phyloP scores from a whole-genome alignment of 2,888 invertebrate genomes.

The Melanostoma mellinum region DNA sequence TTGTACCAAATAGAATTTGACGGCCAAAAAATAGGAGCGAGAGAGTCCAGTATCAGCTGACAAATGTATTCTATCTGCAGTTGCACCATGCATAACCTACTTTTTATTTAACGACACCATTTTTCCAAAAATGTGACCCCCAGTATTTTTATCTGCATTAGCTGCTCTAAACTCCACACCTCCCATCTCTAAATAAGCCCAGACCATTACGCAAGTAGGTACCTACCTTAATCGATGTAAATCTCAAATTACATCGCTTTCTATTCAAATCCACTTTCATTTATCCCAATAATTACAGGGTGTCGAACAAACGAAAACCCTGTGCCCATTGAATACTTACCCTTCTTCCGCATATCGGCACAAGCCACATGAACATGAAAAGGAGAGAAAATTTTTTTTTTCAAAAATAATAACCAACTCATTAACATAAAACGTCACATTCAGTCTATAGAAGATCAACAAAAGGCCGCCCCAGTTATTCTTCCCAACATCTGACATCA shows the following conservation, averaged over 20 bases:
- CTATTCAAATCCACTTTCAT: conserved; percentile 2
- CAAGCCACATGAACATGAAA: conserved; percentile 11
- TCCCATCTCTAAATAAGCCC: background rate
- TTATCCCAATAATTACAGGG: conserved; percentile 52
- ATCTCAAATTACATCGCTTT: conserved; percentile 41
- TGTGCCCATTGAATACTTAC: conserved; percentile 39
- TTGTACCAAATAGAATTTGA: too few species aligned
- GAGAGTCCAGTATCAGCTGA: too few species aligned
- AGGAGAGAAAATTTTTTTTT: background rate
- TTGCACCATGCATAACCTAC: too few species aligned
- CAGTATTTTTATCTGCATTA: too few species aligned
- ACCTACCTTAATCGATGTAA: background rate
- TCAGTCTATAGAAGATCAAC: conserved; percentile 49
- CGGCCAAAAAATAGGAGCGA: too few species aligned
- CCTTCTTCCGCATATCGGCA: conserved; percentile 36
- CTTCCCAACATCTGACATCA: conserved; percentile 23
- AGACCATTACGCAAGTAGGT: too few species aligned
- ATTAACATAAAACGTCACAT: conserved; percentile 63
- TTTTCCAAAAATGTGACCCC: too few species aligned
- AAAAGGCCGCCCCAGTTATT: conserved; percentile 54
- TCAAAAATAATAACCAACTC: conserved; percentile 45
- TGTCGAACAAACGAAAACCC: conserved; percentile 29
- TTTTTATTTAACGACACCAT: too few species aligned
- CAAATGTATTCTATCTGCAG: too few species aligned
- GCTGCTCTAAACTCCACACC: too few species aligned